Base-by-base conservation (phyloP, 2,113 vertebrate species). In the Menidia beryllina region DNA sequence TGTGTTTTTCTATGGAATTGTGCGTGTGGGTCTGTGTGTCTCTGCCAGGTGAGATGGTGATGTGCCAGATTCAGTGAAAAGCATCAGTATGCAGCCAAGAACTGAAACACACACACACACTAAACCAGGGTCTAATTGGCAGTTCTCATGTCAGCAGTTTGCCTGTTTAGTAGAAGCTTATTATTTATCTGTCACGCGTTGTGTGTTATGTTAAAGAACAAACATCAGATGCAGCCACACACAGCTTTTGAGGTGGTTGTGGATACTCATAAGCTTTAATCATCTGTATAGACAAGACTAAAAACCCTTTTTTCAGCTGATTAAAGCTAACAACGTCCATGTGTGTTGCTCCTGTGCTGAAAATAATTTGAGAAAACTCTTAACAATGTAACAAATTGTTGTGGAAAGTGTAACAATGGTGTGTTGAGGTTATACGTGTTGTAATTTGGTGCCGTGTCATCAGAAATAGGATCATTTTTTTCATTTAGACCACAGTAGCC, bases 31-130 rank as follows among this genome's bases (percentile, higher is more conserved):
- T 66, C 43, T n/a, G 20, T 12, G 36, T 25, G 47, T 26, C 7
- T 0, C 2, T 1, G 53, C 66, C 82, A 88, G 83, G 84, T 83
- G 69, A 84, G 60, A 63, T 21, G 43, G 59, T 41, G 60, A 72
- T 68, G 57, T 84, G 75, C 79, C 85, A 84, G 65, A 79, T 55
- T 72, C 60, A 7, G 52, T 79, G 59, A 72, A 79, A 70, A 65
- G 72, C 55, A 56, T 77, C 72, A 79, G 82, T 77, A 82, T 71
- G 77, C 53, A 79, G 47, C 61, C 61, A 55, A 60, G 34, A 68
- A 49, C 63, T 67, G 47, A 51, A 24, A 72, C 34, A 50, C 43
- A 57, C 66, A 47, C 51, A 47, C 38, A n/a, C 20, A 15, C 21
- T 34, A 19, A 53, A 15, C 15, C 21, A 27, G 58, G 50, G 34